Evolutionary conservation across 2,113 vertebrate species (phyloP).

Genomic region (Alouatta palliata): DNA sequence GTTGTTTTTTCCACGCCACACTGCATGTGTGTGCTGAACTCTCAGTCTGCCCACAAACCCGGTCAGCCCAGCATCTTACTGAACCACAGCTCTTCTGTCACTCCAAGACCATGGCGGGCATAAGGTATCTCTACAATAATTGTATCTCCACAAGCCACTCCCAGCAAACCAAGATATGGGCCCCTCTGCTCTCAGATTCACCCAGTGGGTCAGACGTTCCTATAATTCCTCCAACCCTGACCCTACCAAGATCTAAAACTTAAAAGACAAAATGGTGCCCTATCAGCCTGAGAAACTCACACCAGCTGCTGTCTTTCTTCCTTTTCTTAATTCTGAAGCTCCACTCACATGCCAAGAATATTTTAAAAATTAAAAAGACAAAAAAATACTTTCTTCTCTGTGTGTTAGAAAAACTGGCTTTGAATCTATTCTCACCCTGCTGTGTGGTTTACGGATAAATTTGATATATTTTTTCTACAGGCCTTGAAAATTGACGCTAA

Average conservation of each 20-base stretch:
- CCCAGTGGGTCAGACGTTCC: neutral
- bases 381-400: neutral
- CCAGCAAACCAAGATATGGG: neutral
- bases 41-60: neutral
- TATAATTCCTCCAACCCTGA: neutral
- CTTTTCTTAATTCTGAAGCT: neutral
- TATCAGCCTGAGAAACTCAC: neutral
- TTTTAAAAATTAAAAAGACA: neutral
- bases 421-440: neutral
- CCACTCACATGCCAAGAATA: neutral
- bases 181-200: neutral
- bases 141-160: neutral
- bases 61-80: neutral
- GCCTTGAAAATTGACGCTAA: neutral
- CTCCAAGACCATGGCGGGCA: neutral
- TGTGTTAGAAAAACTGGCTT: neutral
- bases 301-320: neutral
- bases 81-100: neutral
- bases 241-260: neutral
- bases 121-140: neutral
- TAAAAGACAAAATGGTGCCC: neutral
- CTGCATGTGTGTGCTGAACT: neutral
- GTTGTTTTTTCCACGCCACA: neutral
- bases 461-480: neutral
- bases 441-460: neutral